phyloP scores from a whole-genome alignment of 2,797 vertebrate genomes.

The Taeniopygia guttata region DNA sequence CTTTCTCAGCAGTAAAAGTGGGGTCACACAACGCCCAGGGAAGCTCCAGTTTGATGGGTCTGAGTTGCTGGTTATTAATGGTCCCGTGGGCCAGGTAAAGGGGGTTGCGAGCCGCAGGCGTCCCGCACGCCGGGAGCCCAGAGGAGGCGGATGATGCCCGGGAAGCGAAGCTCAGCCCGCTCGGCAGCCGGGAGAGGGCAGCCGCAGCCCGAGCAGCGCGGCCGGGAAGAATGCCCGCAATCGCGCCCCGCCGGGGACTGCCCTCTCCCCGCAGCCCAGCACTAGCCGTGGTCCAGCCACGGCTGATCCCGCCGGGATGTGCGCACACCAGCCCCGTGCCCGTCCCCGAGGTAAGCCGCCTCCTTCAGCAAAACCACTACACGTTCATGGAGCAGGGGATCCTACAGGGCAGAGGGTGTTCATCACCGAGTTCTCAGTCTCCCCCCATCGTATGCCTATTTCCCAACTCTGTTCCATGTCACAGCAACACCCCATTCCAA shows the following conservation, averaged over 20 bases:
- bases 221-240: too few relatives aligned
- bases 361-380: neutral
- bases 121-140: accelerated
- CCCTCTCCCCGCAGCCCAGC: neutral
- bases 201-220: neutral
- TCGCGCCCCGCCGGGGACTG: accelerated
- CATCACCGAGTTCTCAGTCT: accelerated
- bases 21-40: neutral
- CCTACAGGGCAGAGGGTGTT: neutral
- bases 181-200: constrained; percentile 3
- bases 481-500: neutral
- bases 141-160: accelerated
- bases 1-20: neutral
- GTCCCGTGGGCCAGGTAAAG: neutral
- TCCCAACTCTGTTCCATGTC: neutral
- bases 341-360: accelerated
- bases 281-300: neutral
- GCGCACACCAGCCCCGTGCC: neutral
- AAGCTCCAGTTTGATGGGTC: neutral
- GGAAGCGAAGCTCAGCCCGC: neutral
- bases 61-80: too few relatives aligned
- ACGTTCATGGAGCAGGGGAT: accelerated
- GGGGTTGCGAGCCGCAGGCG: accelerated
- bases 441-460: neutral
- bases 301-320: neutral